Percentiles rank a stretch among this genome's conserved stretches.
phyloP scores from a whole-genome alignment of 1,140 invertebrate genomes.

The Polyergus mexicanus region DNA sequence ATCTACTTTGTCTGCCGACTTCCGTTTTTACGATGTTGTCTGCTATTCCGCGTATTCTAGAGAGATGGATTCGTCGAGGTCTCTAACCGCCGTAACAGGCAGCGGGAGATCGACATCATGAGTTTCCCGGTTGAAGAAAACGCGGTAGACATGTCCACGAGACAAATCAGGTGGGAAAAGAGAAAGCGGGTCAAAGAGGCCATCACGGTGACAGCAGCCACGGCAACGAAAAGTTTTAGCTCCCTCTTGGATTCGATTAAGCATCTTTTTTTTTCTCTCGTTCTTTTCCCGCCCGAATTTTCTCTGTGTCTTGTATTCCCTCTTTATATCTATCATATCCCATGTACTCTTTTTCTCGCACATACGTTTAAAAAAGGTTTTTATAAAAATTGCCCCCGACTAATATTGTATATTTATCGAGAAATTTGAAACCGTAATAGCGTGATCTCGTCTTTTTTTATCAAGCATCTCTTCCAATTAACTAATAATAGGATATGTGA shows the following conservation, averaged over 20 bases:
- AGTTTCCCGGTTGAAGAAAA: conserved; percentile 84
- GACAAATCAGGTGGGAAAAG: conserved; percentile 86
- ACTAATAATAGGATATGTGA: conserved; percentile 28
- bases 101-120: conserved; percentile 68
- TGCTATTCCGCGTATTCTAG: conserved; percentile 30
- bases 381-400: conserved; percentile 4
- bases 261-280: neutral
- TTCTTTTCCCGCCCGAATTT: neutral
- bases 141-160: conserved; percentile 76
- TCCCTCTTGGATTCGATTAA: conserved; percentile 65
- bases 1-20: conserved; percentile 34
- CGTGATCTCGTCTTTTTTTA: neutral
- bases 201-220: conserved; percentile 76
- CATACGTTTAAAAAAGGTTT: neutral
- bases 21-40: conserved; percentile 30
- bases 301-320: neutral
- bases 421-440: conserved; percentile 16
- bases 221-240: conserved; percentile 62
- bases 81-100: conserved; percentile 53
- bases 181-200: conserved; percentile 86
- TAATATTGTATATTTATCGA: conserved; percentile 26
- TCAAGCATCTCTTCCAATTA: conserved; percentile 32
- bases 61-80: conserved; percentile 35
- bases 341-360: neutral
- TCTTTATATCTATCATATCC: neutral